phyloP scores from a whole-genome alignment of 1,140 invertebrate genomes.

The Philotrypesis tridentata region DNA sequence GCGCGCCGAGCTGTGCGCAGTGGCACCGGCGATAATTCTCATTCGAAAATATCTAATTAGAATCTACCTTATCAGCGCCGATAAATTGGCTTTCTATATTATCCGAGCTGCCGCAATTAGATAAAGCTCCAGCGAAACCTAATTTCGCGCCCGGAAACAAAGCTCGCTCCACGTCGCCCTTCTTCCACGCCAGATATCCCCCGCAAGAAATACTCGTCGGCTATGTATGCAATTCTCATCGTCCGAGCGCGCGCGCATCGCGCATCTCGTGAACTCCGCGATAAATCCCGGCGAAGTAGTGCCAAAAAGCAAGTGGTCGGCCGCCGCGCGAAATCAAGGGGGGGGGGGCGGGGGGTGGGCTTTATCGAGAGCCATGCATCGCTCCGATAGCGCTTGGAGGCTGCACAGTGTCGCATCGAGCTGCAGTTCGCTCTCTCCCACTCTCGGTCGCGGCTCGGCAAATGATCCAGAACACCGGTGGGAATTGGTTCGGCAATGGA shows the following conservation, averaged over 20 bases:
- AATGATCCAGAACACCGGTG: constrained; percentile 74
- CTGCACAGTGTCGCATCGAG: constrained; percentile 60
- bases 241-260: no score
- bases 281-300: background rate
- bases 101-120: background rate
- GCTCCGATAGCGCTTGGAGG: constrained; percentile 54
- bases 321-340: background rate
- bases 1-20: no score
- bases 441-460: constrained; percentile 70
- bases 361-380: constrained; percentile 14
- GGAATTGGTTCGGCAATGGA: constrained; percentile 67
- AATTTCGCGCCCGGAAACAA: background rate
- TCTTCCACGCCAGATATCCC: no score
- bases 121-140: background rate
- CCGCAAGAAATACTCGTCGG: no score
- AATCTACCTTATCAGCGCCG: background rate
- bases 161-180: background rate
- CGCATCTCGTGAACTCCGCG: no score
- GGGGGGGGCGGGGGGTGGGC: no score
- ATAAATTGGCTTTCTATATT: background rate
- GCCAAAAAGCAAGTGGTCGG: background rate
- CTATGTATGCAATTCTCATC: constrained; percentile 47
- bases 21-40: background rate
- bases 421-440: constrained; percentile 50
- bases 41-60: background rate